A percentile compares a stretch with the other conserved stretches of the same genome.
These are phyloP conservation scores for Stegodyphus mimosarum DNA, from an alignment of 1,140 invertebrate species.

Conservation along the genomic window DNA sequence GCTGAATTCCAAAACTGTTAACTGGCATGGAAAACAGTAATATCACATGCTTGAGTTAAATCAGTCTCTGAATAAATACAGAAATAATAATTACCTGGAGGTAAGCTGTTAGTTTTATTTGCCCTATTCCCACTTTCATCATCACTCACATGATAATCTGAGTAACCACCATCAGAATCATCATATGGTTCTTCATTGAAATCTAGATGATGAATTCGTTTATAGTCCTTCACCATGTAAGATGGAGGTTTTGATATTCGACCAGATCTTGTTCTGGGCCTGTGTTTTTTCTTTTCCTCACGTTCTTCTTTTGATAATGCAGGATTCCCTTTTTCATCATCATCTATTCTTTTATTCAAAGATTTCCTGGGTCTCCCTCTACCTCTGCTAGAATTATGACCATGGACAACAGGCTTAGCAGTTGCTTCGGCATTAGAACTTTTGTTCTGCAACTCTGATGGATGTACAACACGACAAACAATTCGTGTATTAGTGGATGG, in stretches of 20 bases:
- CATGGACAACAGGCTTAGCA: background rate
- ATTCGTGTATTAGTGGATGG: slow-evolving; percentile 73
- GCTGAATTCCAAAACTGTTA: too few species aligned
- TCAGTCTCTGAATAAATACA: background rate
- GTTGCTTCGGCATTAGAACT: background rate
- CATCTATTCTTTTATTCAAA: background rate
- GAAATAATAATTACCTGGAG: slow-evolving; percentile 36
- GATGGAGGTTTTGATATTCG: slow-evolving; percentile 76
- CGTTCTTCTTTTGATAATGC: slow-evolving; percentile 71
- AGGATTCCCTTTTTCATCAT: slow-evolving; percentile 61
- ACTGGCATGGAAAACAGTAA: too few species aligned
- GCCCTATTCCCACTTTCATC: slow-evolving; percentile 68
- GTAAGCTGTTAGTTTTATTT: slow-evolving; percentile 45
- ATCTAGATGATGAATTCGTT: slow-evolving; percentile 75
- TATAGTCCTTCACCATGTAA: slow-evolving; percentile 78
- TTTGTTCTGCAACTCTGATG: slow-evolving; percentile 66
- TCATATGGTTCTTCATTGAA: slow-evolving; percentile 74
- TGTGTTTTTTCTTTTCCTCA: slow-evolving; percentile 73
- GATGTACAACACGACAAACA: slow-evolving; percentile 72
- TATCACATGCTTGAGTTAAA: too few species aligned
- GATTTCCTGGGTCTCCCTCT: slow-evolving; percentile 2
- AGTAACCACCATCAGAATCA: slow-evolving; percentile 77
- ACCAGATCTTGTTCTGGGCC: slow-evolving; percentile 74
- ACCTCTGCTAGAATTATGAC: background rate
- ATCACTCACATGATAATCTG: slow-evolving; percentile 73